Evolutionary conservation across 2,797 vertebrate species (phyloP).

Genomic region (Aldrovandia affinis): DNA sequence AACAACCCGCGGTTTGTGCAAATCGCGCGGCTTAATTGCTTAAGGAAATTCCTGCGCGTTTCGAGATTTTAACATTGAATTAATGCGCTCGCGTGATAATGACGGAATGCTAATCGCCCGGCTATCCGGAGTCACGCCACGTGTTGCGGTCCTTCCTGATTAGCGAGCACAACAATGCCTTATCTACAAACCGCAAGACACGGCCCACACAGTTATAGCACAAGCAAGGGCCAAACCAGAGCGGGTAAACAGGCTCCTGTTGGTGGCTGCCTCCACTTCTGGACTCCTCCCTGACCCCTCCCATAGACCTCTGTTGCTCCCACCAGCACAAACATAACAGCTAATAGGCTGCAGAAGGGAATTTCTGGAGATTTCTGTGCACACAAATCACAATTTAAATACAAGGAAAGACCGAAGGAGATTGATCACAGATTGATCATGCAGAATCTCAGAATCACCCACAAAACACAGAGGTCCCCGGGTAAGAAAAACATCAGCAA

Average conservation of each 20-base stretch:
- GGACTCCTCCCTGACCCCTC: background rate
- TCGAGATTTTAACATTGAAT: no score
- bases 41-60: no score
- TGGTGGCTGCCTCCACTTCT: background rate
- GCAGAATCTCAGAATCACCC: no score
- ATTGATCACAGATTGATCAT: no score
- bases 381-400: background rate
- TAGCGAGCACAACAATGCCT: background rate
- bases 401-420: background rate
- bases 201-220: no score
- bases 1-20: no score
- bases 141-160: background rate
- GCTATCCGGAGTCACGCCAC: background rate
- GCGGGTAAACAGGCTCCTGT: background rate
- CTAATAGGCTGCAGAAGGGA: conserved; percentile 24
- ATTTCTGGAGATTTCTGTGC: background rate
- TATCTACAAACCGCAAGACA: background rate
- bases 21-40: no score
- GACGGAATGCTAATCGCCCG: background rate
- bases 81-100: no score
- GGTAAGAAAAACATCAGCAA: no score
- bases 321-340: background rate
- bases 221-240: background rate
- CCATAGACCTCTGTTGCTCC: background rate
- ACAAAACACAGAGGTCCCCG: no score